Conservation (phyloP, 1,140 invertebrate species). For the Anastrepha obliqua region DNA sequence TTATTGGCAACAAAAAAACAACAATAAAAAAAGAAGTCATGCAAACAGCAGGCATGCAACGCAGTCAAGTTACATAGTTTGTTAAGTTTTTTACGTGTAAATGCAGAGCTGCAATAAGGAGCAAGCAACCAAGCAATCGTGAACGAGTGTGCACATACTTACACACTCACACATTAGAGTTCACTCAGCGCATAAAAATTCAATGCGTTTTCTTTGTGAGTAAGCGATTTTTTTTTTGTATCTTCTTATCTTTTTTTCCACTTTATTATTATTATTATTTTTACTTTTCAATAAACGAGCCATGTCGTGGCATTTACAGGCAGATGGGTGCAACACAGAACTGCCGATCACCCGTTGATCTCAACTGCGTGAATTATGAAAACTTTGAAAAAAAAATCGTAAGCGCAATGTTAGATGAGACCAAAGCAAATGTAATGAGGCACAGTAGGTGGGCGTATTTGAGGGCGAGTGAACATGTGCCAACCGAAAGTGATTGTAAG, state of each 20-base stretch:
- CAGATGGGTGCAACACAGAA: conserved; percentile 5
- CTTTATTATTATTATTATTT: conserved; percentile 23
- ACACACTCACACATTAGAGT: background rate
- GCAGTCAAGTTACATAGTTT: background rate
- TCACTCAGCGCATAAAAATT: background rate
- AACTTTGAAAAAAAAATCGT: background rate
- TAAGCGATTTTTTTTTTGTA: background rate
- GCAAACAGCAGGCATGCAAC: background rate
- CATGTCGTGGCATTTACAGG: conserved; percentile 3
- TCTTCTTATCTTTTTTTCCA: background rate
- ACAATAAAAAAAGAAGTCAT: background rate
- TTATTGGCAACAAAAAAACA: background rate
- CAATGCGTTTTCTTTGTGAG: conserved; percentile 22
- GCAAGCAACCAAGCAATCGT: too few species aligned
- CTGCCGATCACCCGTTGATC: conserved; percentile 23
- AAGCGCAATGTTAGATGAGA: conserved; percentile 11
- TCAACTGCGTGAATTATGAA: conserved; percentile 41
- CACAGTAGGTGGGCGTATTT: conserved; percentile 26
- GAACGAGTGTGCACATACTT: background rate
- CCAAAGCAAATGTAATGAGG: background rate
- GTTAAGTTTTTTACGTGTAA: background rate
- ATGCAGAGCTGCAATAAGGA: too few species aligned
- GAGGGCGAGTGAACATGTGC: background rate
- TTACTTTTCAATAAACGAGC: conserved; percentile 38
- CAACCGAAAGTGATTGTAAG: background rate